Base-by-base conservation (phyloP, 1,140 invertebrate species). In the Platyscapa corneri region DNA sequence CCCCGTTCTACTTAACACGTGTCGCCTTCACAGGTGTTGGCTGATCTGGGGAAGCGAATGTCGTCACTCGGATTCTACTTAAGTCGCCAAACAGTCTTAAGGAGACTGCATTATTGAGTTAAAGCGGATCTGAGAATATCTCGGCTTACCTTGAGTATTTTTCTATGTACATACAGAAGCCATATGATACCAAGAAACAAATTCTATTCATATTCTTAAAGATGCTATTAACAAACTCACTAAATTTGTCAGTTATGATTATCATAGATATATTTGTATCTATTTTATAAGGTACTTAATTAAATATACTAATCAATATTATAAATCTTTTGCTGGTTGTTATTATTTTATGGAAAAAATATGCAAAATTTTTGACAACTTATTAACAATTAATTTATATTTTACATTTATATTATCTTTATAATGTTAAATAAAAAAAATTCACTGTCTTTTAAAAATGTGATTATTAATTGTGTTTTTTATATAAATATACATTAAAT, bases 41-140 rank as follows among this genome's bases (percentile, higher is more conserved):
- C 32, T 30, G 39, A 42, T 27, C 14, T 37, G 0, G 16, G 20
- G 30, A n/a, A 64, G 30, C 27, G 10, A 53, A 42, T 64, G 37
- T 42, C 32, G 37, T 77, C 39, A 72, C 30, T 39, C 46, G 60
- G 60, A 85, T 56, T 49, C 78, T 42, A 86, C 88, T 84, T 88
- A 93, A 93, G 90, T 91, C 91, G 88, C 67, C 88, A 92, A 93
- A 92, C 90, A 91, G 90, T 90, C 92, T 93, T 93, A 93, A 92
- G 88, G 88, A 87, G 79, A 83, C 81, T 76, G 72, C 0, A 49
- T 91, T 91, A 93, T 93, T 89, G 88, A 90, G 90, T 92, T 93
- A 92, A 77, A 83, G 85, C 86, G 89, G 91, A 92, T 93, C 92
- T 87, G 82, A 76, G 92, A 93, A 93, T 91, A 92, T 91, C 92